These are phyloP conservation scores for Phortica magna DNA, from an alignment of 2,888 invertebrate species.

Conservation along the genomic window DNA sequence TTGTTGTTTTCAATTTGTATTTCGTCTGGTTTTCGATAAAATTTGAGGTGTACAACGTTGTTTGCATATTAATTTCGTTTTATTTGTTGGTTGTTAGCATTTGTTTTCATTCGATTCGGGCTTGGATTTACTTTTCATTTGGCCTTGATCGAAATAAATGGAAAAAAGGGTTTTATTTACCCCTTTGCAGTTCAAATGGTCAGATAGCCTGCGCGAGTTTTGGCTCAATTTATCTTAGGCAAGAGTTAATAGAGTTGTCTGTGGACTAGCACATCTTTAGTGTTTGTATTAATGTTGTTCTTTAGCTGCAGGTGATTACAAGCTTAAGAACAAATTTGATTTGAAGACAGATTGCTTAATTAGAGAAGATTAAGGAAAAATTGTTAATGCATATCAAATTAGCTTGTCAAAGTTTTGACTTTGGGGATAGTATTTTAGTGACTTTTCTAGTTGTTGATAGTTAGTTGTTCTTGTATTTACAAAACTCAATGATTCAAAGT, in stretches of 20 bases:
- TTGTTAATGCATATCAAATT: no score
- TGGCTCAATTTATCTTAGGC: background rate
- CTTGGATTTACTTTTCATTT: background rate
- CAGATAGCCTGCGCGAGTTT: background rate
- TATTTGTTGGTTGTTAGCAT: constrained; percentile 11
- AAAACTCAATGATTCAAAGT: no score
- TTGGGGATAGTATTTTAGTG: no score
- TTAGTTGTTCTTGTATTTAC: no score
- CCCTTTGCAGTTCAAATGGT: background rate
- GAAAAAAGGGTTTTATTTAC: background rate
- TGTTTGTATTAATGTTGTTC: background rate
- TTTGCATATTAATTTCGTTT: constrained; percentile 31
- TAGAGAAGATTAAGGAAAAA: no score
- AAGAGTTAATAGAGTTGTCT: background rate
- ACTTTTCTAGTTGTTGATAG: no score
- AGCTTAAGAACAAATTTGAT: background rate
- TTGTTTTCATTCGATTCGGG: background rate
- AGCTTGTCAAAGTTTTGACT: no score
- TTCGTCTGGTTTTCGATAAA: background rate
- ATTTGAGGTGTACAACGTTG: constrained; percentile 19
- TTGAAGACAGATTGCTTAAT: background rate
- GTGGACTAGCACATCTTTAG: background rate
- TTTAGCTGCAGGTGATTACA: constrained; percentile 7
- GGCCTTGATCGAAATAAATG: background rate
- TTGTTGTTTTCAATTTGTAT: constrained; percentile 7